Conservation (phyloP, 2,888 invertebrate species). For the Acholoe squamosa region DNA sequence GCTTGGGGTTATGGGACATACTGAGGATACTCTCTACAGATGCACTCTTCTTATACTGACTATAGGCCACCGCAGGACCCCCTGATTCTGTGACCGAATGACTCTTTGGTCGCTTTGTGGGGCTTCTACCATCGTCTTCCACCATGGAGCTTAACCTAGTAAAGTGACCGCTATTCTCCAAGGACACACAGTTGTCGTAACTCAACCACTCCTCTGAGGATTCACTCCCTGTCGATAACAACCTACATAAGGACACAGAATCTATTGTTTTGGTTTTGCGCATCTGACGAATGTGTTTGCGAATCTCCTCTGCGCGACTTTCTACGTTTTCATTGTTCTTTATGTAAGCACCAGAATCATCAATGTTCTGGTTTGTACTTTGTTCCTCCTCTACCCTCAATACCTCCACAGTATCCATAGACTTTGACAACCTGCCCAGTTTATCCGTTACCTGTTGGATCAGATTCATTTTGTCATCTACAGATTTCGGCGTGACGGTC, state of each 20-base stretch:
- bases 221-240: constrained; percentile 18
- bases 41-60: background rate
- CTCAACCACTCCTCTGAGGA: constrained; percentile 45
- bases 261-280: constrained; percentile 5
- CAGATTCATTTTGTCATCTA: background rate
- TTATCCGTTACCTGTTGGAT: constrained; percentile 3
- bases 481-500: background rate
- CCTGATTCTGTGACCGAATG: background rate
- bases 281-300: constrained; percentile 20
- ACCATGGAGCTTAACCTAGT: background rate
- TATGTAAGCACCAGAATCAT: background rate
- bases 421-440: background rate
- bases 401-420: background rate
- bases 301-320: background rate
- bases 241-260: background rate
- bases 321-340: background rate
- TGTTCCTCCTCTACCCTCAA: background rate
- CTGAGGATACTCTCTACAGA: constrained; percentile 46
- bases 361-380: background rate
- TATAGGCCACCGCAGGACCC: background rate
- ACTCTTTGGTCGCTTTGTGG: background rate
- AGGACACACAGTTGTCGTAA: background rate
- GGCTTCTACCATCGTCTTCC: background rate
- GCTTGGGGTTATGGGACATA: constrained; percentile 17
- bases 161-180: background rate